Percentiles rank a stretch among this genome's conserved stretches.
Conservation (phyloP, 92 coral and sea anemone genomes). For the Epizoanthus rinbou region DNA sequence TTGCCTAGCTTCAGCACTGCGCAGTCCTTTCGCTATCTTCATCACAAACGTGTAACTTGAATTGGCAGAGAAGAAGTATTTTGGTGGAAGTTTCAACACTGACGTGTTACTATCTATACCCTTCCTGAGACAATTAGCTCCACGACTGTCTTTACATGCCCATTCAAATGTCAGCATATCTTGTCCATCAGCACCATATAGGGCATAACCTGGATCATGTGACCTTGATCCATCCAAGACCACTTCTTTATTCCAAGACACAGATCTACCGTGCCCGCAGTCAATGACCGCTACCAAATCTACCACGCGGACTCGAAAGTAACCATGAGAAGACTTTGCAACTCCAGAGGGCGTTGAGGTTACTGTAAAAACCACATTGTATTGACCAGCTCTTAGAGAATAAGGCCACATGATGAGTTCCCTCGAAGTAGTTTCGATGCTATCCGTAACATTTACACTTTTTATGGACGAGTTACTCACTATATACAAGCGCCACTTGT, state of each 20-base stretch:
- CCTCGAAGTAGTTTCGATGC: conserved; percentile 31
- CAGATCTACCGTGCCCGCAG: conserved; percentile 77
- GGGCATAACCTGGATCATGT: conserved; percentile 65
- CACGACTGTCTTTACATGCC: conserved; percentile 54
- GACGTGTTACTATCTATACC: conserved; percentile 45
- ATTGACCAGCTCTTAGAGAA: conserved; percentile 66
- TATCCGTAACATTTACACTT: background rate
- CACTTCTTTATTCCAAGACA: conserved; percentile 62
- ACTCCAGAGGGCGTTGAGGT: conserved; percentile 58
- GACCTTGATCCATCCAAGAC: conserved; percentile 70
- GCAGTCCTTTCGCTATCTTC: conserved; percentile 51
- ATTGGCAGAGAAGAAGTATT: conserved; percentile 40
- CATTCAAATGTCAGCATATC: conserved; percentile 63
- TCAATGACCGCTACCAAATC: conserved; percentile 68
- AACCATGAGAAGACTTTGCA: conserved; percentile 55
- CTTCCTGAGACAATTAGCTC: conserved; percentile 56
- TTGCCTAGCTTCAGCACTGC: conserved; percentile 66
- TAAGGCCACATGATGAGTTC: conserved; percentile 61
- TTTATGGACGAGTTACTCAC: conserved; percentile 10
- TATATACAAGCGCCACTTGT: conserved; percentile 13
- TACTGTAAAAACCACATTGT: conserved; percentile 67
- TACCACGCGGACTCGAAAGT: conserved; percentile 64
- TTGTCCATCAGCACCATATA: conserved; percentile 14
- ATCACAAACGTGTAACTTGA: conserved; percentile 63
- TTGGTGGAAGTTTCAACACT: conserved; percentile 57